Conservation (phyloP, 2,113 vertebrate species). For the Thermophis baileyi region DNA sequence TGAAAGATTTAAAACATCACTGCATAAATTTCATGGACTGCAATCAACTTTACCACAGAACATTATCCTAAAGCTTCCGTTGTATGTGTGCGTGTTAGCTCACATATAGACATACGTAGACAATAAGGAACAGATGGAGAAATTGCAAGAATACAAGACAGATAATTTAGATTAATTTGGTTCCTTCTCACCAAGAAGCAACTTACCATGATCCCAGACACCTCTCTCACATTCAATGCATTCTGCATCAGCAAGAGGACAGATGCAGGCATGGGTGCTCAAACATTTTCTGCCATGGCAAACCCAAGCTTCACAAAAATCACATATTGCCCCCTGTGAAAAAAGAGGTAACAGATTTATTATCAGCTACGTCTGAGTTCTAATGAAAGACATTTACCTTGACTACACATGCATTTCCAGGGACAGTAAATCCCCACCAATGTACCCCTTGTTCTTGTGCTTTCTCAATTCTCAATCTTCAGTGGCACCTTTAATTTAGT, state of each 20-base stretch:
- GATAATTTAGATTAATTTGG: not conserved
- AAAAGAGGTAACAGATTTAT: not conserved
- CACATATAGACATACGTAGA: not conserved
- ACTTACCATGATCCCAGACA: constrained; percentile 96
- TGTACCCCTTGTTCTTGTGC: not conserved
- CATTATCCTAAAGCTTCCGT: not conserved
- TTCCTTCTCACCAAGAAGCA: not conserved
- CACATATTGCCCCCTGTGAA: constrained; percentile 92
- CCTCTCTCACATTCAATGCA: constrained; percentile 92
- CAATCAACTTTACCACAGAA: not conserved
- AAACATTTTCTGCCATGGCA: constrained; percentile 95
- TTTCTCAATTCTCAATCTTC: not conserved
- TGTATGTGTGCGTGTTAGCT: not conserved
- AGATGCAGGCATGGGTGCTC: constrained; percentile 87
- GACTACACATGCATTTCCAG: not conserved
- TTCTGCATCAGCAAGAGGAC: constrained; percentile 89
- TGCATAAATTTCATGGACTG: not conserved
- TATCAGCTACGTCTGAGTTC: not conserved
- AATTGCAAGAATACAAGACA: not conserved
- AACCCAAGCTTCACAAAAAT: constrained; percentile 98
- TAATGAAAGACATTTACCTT: not conserved
- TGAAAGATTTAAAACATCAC: not conserved
- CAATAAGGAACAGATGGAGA: not conserved
- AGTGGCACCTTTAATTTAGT: not conserved
- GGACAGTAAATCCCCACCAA: not conserved